phyloP scores from a whole-genome alignment of 2,797 vertebrate genomes.

The Microcaecilia unicolor region DNA sequence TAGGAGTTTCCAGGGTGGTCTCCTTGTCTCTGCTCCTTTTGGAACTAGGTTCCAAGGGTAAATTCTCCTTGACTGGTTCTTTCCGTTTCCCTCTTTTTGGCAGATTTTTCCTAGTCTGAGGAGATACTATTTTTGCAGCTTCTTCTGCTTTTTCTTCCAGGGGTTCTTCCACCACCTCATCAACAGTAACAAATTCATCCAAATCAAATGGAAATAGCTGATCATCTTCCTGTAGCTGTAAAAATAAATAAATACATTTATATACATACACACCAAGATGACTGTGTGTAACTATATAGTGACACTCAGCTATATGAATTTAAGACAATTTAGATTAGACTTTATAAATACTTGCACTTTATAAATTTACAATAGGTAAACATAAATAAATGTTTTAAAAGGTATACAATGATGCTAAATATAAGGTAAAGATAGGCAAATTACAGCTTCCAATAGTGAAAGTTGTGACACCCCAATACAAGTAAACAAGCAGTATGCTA shows the following conservation, averaged over 20 bases:
- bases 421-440: too few relatives aligned
- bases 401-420: too few relatives aligned
- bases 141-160: neutral
- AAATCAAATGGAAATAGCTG: constrained; percentile 61
- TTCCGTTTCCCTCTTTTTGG: constrained; percentile 40
- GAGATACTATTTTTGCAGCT: constrained; percentile 9
- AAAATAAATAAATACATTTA: neutral
- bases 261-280: too few relatives aligned
- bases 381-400: too few relatives aligned
- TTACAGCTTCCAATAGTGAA: too few relatives aligned
- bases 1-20: neutral
- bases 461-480: too few relatives aligned
- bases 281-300: too few relatives aligned
- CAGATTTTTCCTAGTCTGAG: constrained; percentile 19
- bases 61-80: constrained; percentile 12
- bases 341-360: too few relatives aligned
- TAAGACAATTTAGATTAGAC: too few relatives aligned
- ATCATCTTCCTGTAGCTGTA: constrained; percentile 28
- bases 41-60: constrained; percentile 12
- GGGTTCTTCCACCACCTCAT: constrained; percentile 70
- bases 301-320: too few relatives aligned
- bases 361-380: too few relatives aligned
- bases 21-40: constrained; percentile 43
- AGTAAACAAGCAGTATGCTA: too few relatives aligned
- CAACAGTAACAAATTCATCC: constrained; percentile 85